Evolutionary conservation across 2,797 vertebrate species (phyloP), one percentile per base, ranked within the genome.

Genomic region (Gadopsis bispinosus): DNA sequence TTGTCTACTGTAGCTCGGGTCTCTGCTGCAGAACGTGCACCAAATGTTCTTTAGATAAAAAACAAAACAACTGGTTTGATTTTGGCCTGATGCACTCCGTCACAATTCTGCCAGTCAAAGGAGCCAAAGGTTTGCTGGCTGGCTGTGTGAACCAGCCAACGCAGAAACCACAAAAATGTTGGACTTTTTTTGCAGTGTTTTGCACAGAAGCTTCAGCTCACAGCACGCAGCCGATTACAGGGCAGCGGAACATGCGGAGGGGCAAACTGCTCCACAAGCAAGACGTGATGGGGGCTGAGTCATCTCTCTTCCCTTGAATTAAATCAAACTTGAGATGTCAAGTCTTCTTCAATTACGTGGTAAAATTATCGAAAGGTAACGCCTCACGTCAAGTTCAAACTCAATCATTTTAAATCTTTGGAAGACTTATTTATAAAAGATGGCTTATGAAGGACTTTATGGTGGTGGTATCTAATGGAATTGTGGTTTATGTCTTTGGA

Each of bases 161-260:
- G 41, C 48, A 55, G 17, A 17, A 71, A 84, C 86, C 88, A 82
- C 88, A 82, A 69, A 54, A 66, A 67, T 69, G 72, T 63, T 66
- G 61, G 75, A 41, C n/a, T 75, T 64, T 45, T 53, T 45, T 53
- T 62, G 20, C 12, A 16, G n/a, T 0, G 2, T 61, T 37, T 16
- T 60, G 41, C 62, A 19, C 60, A 13, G 56, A 16, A 48, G 54
- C 10, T 68, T 50, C 19, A 70, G 26, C 55, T 64, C 12, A 37
- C n/a, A 50, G 26, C 62, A 50, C n/a, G 22, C 12, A 9, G 33
- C 53, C 39, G 74, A 86, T 88, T 79, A 87, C 75, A 89, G 74
- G 88, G 75, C 73, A 77, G 61, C 31, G 20, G 45, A 29, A 61
- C 17, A 17, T 64, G 83, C 26, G 33, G 69, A 73, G n/a, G 48